Conservation (phyloP, 2,113 vertebrate genomes). For the Chamaetylas fuelleborni region DNA sequence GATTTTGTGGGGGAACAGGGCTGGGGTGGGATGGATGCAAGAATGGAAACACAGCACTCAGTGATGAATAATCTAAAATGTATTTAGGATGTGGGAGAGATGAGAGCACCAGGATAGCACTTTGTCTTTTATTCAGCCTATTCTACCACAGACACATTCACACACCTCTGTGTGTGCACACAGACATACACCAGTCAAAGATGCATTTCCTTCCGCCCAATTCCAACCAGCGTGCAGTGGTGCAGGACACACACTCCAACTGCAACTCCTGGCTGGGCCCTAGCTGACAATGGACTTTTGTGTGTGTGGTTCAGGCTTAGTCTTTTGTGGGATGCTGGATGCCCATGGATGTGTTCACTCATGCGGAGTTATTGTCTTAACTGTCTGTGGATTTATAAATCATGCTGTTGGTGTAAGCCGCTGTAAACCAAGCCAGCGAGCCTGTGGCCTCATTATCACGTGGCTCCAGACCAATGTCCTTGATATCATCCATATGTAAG, state of each 20-base stretch:
- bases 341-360: not conserved
- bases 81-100: not conserved
- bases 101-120: fast-evolving
- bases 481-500: not conserved
- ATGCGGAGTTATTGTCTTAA: not conserved
- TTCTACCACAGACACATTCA: not conserved
- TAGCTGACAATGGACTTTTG: not conserved
- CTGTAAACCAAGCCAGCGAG: not conserved
- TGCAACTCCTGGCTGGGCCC: not conserved
- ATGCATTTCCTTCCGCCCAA: not conserved
- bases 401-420: not conserved
- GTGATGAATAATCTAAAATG: not conserved
- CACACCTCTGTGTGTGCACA: no score
- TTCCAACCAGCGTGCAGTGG: not conserved
- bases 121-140: not conserved
- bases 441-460: not conserved
- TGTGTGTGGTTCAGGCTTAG: not conserved
- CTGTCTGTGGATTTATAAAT: not conserved
- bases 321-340: not conserved
- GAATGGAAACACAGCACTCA: not conserved
- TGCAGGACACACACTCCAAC: not conserved
- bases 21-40: not conserved
- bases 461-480: not conserved
- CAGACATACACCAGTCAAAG: not conserved
- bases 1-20: not conserved